phyloP scores from a whole-genome alignment of 2,888 invertebrate genomes.

The Synergus laeviventris region DNA sequence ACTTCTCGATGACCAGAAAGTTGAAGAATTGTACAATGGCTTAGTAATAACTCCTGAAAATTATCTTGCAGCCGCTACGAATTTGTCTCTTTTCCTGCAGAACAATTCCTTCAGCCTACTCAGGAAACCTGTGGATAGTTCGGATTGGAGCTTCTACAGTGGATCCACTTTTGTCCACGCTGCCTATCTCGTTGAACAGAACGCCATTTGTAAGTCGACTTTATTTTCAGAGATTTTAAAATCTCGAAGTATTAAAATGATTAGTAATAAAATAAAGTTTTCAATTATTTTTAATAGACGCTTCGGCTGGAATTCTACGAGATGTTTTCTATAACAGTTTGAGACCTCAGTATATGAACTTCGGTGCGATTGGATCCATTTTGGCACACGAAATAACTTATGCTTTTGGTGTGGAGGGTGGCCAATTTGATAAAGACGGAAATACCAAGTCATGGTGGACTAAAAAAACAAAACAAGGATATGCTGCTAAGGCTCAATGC shows the following conservation, averaged over 20 bases:
- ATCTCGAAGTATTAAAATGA: neutral
- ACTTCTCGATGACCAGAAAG: constrained; percentile 87
- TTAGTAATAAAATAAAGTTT: neutral
- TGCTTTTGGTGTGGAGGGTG: constrained; percentile 91
- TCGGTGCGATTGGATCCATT: constrained; percentile 92
- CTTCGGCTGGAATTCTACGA: constrained; percentile 95
- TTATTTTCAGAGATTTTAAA: neutral
- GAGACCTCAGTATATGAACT: constrained; percentile 93
- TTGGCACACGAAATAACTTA: constrained; percentile 95
- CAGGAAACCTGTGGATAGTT: constrained; percentile 77
- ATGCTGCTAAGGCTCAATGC: constrained; percentile 90
- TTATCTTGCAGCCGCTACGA: constrained; percentile 77
- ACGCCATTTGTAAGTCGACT: constrained; percentile 78
- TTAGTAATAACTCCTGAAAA: constrained; percentile 74
- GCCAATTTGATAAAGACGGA: constrained; percentile 92
- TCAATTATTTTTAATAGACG: constrained; percentile 79
- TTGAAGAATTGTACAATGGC: constrained; percentile 86
- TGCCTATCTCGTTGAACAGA: constrained; percentile 77
- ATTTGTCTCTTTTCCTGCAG: constrained; percentile 77
- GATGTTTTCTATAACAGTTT: constrained; percentile 93
- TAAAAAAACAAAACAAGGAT: constrained; percentile 83
- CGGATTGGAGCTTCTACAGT: constrained; percentile 78
- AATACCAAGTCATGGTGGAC: neutral
- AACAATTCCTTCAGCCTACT: constrained; percentile 77
- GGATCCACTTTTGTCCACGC: constrained; percentile 78